Evolutionary conservation across 2,888 invertebrate genomes (phyloP), one percentile per base, ranked within the genome.

Genomic region (Argyra leucocephala): DNA sequence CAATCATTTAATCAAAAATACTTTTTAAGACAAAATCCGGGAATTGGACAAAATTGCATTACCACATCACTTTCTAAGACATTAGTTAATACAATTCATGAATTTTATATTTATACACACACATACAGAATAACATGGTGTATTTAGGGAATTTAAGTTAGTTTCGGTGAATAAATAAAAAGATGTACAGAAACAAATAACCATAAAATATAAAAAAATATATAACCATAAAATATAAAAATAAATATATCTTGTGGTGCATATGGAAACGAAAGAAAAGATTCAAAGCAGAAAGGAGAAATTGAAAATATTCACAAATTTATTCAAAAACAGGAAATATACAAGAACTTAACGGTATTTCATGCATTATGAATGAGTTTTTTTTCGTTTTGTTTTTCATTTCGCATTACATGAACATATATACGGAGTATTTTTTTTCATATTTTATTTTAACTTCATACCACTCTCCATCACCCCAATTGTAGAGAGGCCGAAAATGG

Each of bases 1-100:
- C 48, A 48, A 48, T 48, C 48, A 48, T 48, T 48, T 48, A 48
- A 48, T 48, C 18, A 48, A 48, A 48, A 48, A 48, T 48, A 48
- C 18, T 48, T 48, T 3, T 3, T 18, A 1, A 15, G 15, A 48
- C 48, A 48, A 9, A 48, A 48, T 18, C 9, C 12, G n/a, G 18
- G 18, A n/a, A 48, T 12, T 5, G 48, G 48, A 48, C 48, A 48
- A 18, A 9, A 37, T 37, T 48, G 48, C 15, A 48, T 48, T 15
- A n/a, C 48, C 15, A n/a, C 31, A 31, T 31, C 31, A 7, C 5
- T 7, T 48, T 5, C n/a, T 18, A 2, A 48, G 18, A 9, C n/a
- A n/a, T 48, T 37, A 9, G 37, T 48, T 48, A 48, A 48, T 48
- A 48, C 5, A 12, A 48, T 48, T 48, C 48, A 48, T 15, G 15